These are phyloP conservation scores for Acinonyx jubatus DNA, from an alignment of 2,113 vertebrate genomes.

Conservation along the genomic window DNA sequence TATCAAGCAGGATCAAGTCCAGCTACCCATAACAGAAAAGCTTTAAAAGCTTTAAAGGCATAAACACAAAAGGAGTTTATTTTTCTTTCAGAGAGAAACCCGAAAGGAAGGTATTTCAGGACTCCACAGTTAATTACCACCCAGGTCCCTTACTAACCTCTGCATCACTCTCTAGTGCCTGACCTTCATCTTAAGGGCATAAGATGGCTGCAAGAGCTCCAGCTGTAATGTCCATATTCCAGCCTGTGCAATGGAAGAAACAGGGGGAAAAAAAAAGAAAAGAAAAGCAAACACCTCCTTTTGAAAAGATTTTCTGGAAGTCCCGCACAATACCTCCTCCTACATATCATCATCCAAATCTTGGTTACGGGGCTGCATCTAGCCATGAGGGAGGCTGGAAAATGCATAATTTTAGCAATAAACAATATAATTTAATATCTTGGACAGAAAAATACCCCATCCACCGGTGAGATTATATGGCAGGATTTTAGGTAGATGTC, in stretches of 20 bases:
- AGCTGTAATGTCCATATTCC: background rate
- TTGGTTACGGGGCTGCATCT: background rate
- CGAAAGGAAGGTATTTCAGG: background rate
- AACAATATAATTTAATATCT: background rate
- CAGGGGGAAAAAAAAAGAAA: background rate
- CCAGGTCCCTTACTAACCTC: background rate
- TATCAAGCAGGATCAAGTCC: background rate
- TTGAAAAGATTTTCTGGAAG: background rate
- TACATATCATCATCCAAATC: background rate
- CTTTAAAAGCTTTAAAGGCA: background rate
- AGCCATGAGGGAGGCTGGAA: background rate
- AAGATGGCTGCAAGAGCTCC: background rate
- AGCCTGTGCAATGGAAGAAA: background rate
- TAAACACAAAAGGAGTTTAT: background rate
- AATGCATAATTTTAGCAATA: background rate
- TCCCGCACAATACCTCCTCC: background rate
- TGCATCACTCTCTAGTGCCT: background rate
- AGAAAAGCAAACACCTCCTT: background rate
- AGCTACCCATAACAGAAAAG: background rate
- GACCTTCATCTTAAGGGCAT: background rate
- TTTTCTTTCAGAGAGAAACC: background rate
- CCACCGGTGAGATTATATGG: background rate
- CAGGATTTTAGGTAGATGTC: background rate
- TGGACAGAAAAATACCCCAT: background rate
- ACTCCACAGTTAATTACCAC: background rate